Percentiles rank a stretch among this genome's conserved stretches.
Conservation (phyloP, 2,797 vertebrate genomes). For the Eleutherodactylus coqui region DNA sequence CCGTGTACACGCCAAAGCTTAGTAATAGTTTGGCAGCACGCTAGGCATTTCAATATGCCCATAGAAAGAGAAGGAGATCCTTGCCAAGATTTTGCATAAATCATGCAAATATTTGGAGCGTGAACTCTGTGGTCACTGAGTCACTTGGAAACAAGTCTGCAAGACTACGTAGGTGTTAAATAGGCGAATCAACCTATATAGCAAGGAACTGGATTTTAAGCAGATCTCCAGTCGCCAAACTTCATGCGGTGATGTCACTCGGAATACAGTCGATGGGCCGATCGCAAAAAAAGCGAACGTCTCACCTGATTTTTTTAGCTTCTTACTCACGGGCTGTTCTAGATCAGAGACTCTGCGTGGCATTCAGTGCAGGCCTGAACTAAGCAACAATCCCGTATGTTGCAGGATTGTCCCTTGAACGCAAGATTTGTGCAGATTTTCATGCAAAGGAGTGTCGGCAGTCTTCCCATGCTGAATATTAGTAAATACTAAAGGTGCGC, state of each 20-base stretch:
- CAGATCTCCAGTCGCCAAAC: not conserved
- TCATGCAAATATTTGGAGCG: conserved; percentile 22
- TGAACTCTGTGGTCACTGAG: conserved; percentile 17
- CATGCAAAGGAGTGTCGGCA: too few relatives aligned
- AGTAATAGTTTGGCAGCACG: conserved; percentile 21
- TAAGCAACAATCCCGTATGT: too few relatives aligned
- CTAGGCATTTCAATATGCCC: conserved; percentile 3
- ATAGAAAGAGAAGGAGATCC: conserved; percentile 26
- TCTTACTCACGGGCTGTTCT: too few relatives aligned
- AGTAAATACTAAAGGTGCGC: too few relatives aligned
- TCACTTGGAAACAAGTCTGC: not conserved
- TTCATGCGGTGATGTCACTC: not conserved
- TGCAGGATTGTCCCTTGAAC: too few relatives aligned
- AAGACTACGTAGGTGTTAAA: not conserved
- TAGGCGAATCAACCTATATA: not conserved
- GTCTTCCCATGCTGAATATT: too few relatives aligned
- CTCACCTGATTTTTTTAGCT: too few relatives aligned
- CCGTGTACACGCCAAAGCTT: not conserved
- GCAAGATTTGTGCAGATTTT: too few relatives aligned
- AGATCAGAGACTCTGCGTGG: too few relatives aligned
- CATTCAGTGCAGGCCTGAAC: too few relatives aligned
- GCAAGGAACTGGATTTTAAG: not conserved
- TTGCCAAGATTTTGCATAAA: conserved; percentile 25
- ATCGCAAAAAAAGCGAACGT: too few relatives aligned
- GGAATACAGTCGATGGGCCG: too few relatives aligned